A percentile compares a stretch with the other conserved stretches of the same genome.
Conservation (phyloP, 1,140 invertebrate genomes). For the Lasioglossum baleicum region DNA sequence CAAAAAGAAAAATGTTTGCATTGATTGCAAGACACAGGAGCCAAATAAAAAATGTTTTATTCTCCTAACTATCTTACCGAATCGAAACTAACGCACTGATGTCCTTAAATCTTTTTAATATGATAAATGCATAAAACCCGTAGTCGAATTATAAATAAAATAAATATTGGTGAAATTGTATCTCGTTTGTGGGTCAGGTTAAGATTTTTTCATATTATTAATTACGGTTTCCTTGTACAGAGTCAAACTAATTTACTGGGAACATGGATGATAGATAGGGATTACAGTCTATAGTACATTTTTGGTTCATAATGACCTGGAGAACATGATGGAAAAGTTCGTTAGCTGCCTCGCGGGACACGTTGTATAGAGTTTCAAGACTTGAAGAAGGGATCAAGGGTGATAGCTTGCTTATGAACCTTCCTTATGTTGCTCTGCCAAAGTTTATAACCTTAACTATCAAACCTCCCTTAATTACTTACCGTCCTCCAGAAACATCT, state of each 20-base stretch:
- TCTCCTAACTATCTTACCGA: too few relatives aligned
- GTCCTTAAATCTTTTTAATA: too few relatives aligned
- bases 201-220: too few relatives aligned
- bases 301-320: not conserved
- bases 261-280: not conserved
- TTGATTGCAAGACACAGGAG: too few relatives aligned
- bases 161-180: too few relatives aligned
- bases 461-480: slow-evolving; percentile 1
- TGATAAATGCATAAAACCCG: too few relatives aligned
- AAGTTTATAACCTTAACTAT: not conserved
- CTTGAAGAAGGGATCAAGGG: not conserved
- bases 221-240: too few relatives aligned
- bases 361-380: slow-evolving; percentile 1
- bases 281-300: not conserved
- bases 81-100: too few relatives aligned
- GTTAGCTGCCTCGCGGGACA: slow-evolving; percentile 5
- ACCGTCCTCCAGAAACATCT: not conserved
- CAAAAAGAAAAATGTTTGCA: too few relatives aligned
- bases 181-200: too few relatives aligned
- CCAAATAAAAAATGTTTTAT: too few relatives aligned
- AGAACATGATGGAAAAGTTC: not conserved
- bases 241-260: not conserved
- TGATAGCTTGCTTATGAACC: slow-evolving; percentile 5
- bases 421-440: not conserved
- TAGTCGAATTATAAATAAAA: too few relatives aligned